phyloP scores from a whole-genome alignment of 2,113 vertebrate species.

The Nestor notabilis region DNA sequence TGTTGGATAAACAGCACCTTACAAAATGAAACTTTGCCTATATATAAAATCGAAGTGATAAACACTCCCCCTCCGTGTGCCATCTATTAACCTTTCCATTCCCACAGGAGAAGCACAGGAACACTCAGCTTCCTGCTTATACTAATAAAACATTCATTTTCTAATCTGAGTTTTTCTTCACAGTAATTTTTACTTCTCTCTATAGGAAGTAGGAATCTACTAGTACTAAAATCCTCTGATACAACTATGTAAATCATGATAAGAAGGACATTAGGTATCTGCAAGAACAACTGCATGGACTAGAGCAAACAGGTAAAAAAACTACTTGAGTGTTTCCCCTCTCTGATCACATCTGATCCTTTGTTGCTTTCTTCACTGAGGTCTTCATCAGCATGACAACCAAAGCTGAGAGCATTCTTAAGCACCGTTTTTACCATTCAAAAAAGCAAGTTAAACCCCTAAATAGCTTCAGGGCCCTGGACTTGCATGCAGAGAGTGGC shows the following conservation, averaged over 20 bases:
- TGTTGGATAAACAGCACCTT: neutral
- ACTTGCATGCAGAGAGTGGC: neutral
- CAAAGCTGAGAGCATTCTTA: neutral
- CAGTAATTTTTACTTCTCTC: neutral
- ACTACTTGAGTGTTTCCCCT: neutral
- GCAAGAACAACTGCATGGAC: neutral
- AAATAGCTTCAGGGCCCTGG: neutral
- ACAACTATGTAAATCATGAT: neutral
- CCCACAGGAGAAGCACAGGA: neutral
- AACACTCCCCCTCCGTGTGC: accelerated
- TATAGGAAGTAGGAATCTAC: neutral
- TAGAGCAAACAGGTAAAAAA: neutral
- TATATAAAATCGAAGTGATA: neutral
- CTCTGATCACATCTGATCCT: neutral
- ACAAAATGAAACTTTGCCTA: neutral
- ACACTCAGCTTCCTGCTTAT: neutral
- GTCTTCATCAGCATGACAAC: neutral
- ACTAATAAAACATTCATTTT: neutral
- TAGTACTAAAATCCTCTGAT: neutral
- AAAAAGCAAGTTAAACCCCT: neutral
- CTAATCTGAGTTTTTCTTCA: neutral
- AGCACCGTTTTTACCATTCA: neutral
- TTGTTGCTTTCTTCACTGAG: neutral
- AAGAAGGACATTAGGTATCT: neutral
- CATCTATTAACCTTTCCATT: neutral